phyloP scores from a whole-genome alignment of 1,140 invertebrate genomes.

The Drosophila quadrilineata region DNA sequence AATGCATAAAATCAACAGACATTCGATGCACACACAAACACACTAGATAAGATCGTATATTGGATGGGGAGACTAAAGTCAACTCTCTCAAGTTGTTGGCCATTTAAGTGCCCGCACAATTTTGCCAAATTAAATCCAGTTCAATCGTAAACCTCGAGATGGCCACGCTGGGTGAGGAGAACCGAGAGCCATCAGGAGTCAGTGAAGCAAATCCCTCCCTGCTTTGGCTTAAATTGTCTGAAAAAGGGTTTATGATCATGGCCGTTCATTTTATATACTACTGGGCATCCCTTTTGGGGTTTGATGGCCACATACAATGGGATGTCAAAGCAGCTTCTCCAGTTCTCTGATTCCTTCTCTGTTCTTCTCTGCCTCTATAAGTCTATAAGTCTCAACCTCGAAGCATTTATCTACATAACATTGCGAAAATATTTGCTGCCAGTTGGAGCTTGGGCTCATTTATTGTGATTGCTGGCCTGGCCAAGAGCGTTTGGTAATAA shows the following conservation, averaged over 20 bases:
- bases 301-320: slow-evolving; percentile 17
- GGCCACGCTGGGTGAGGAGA: neutral
- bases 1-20: slow-evolving; percentile 28
- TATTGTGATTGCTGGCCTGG: slow-evolving; percentile 70
- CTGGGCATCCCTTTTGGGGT: slow-evolving; percentile 19
- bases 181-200: slow-evolving; percentile 14
- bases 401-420: slow-evolving; percentile 69
- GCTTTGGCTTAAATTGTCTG: slow-evolving; percentile 77
- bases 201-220: slow-evolving; percentile 58
- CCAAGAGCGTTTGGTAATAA: slow-evolving; percentile 64
- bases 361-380: too few relatives aligned
- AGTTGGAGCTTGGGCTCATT: slow-evolving; percentile 15
- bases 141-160: slow-evolving; percentile 67
- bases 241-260: slow-evolving; percentile 77
- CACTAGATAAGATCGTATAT: neutral
- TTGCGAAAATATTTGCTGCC: slow-evolving; percentile 61
- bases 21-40: slow-evolving; percentile 4
- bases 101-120: slow-evolving; percentile 68
- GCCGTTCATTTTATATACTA: slow-evolving; percentile 65
- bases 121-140: slow-evolving; percentile 73
- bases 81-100: slow-evolving; percentile 63
- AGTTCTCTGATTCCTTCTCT: too few relatives aligned
- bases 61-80: slow-evolving; percentile 5
- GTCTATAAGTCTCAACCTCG: slow-evolving; percentile 54
- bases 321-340: neutral